Conservation (phyloP, 1,140 invertebrate species). For the Saccostrea cuccullata region DNA sequence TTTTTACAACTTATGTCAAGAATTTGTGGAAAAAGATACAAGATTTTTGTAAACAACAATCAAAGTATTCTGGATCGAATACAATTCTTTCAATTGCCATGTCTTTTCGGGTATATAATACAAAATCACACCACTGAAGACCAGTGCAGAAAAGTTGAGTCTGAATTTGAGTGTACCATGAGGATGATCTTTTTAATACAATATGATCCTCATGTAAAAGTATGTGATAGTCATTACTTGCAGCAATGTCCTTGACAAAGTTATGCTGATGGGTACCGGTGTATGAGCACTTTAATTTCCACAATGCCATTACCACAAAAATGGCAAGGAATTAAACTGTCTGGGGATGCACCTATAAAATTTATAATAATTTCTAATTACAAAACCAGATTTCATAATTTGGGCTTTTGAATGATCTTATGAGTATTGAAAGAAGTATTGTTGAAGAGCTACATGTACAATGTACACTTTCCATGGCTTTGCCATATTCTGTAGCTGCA, state of each 20-base stretch:
- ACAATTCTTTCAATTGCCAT: background rate
- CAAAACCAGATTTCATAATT: slow-evolving; percentile 37
- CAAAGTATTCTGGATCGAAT: background rate
- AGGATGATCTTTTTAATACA: no score
- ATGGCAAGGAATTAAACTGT: slow-evolving; percentile 20
- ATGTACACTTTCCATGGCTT: slow-evolving; percentile 41
- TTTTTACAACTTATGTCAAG: no score
- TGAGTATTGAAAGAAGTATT: slow-evolving; percentile 3
- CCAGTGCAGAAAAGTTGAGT: slow-evolving; percentile 29
- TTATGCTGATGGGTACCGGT: no score
- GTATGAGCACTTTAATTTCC: background rate
- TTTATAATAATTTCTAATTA: background rate
- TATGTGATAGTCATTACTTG: no score
- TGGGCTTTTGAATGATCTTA: no score
- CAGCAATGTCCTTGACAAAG: no score
- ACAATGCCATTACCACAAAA: slow-evolving; percentile 40
- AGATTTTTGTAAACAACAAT: background rate
- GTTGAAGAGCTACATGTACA: no score
- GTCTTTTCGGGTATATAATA: slow-evolving; percentile 37
- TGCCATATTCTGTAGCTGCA: slow-evolving; percentile 38
- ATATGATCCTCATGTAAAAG: no score
- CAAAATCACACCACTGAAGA: no score
- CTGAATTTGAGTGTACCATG: slow-evolving; percentile 31
- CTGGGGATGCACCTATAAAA: slow-evolving; percentile 42
- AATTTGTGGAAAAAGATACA: background rate